Evolutionary conservation across 2,888 invertebrate genomes (phyloP), one percentile per base, ranked within the genome.

Genomic region (Ariolimax columbianus): DNA sequence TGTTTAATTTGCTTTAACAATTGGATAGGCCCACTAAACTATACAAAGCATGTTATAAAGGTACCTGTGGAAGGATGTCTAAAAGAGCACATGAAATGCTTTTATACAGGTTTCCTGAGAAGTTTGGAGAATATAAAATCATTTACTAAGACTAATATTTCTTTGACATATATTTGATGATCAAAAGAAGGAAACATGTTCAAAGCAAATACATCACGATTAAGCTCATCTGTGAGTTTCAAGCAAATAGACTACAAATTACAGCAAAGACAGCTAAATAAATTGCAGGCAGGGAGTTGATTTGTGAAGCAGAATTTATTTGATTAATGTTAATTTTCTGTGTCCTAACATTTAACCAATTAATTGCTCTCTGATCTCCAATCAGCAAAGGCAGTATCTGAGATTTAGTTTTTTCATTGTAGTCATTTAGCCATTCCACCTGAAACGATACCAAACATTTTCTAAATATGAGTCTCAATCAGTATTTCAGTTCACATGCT

Each of bases 401-500:
- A 9, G 91, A 87, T 83, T 88, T 84, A 33, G 90, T 89, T 70
- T 88, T 85, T 36, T 87, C 83, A 88, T 93, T 90, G 88, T 93
- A 93, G 38, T 84, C 82, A 82, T 92, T 92, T 78, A 93, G 88
- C 91, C 92, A 93, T 0, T 87, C 70, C 26, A 90, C 87, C 93
- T 93, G 87, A 77, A 77, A 70, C 36, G 6, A 78, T n/a, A 59
- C n/a, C n/a, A 26, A 26, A 33, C 23, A 33, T 66, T 30, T 33
- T n/a, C 23, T 9, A 55, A 55, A 47, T 14, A 47, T 47, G 47
- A 14, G 47, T 47, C 47, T 47, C 47, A 9, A 9, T 9, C 47
- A 9, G 6, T 9, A 47, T 47, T 47, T 47, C 47, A 47, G 47
- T 47, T 47, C 47, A 47, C 6, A 14, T 47, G 47, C 47, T 47